Evolutionary conservation across 2,113 vertebrate species (phyloP).

Genomic region (Microcebus murinus): DNA sequence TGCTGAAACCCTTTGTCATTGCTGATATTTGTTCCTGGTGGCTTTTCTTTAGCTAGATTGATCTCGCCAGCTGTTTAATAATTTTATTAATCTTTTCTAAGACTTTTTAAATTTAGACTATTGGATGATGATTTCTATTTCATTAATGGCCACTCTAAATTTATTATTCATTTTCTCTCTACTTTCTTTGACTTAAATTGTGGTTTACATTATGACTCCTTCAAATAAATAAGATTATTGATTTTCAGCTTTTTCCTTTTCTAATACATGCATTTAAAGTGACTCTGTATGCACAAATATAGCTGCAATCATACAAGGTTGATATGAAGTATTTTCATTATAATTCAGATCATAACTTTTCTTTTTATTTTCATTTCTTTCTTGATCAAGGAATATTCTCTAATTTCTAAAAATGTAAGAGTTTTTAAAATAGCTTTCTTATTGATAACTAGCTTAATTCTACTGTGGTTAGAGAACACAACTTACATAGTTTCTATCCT

Average conservation of each 20-base stretch:
- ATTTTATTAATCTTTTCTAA: background rate
- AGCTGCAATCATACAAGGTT: background rate
- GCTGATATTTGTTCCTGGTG: background rate
- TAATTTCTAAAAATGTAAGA: background rate
- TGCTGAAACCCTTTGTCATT: background rate
- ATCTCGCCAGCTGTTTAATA: background rate
- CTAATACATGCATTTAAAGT: background rate
- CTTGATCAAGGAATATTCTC: background rate
- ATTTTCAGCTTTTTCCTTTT: background rate
- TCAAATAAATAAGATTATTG: background rate
- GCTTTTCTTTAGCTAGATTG: background rate
- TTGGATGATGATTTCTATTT: background rate
- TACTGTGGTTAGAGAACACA: background rate
- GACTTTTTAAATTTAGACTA: background rate
- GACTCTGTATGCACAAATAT: background rate
- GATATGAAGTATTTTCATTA: background rate
- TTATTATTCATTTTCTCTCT: background rate
- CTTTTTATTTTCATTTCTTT: background rate
- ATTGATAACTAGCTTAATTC: background rate
- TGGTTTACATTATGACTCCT: background rate
- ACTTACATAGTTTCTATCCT: rapidly evolving
- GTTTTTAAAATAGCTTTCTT: background rate
- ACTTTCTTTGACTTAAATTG: background rate
- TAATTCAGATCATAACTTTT: background rate
- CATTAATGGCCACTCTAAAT: background rate